Evolutionary conservation across 2,797 vertebrate species (phyloP), one percentile per base, ranked within the genome.

Genomic region (Periophthalmus magnuspinnatus): DNA sequence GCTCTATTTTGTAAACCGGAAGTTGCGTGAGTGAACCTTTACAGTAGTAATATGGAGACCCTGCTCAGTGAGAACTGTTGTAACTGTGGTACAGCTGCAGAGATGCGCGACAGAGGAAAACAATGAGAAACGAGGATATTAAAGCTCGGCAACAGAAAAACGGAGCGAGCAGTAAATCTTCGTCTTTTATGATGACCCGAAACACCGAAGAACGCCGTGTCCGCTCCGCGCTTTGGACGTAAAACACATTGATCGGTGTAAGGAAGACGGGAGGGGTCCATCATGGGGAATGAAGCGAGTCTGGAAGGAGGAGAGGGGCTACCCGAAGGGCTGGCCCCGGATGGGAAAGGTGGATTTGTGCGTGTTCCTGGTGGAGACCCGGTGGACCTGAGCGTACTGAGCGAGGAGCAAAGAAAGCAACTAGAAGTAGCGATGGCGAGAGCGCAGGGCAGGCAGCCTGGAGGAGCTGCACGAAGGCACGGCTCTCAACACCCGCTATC

Each of bases 281-380:
- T 91, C 94, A 99, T 98, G 97, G 97, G 97, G 89, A 98, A 98
- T 91, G 97, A 98, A 87, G 95, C 95, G 81, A 98, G 97, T 92
- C 86, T 96, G 86, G 96, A 97, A 90, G 97, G 95, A 78, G 95
- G 92, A 74, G 95, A 94, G 68, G 93, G 86, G 90, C 90, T 93
- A 73, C 92, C 93, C 50, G 91, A 92, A 84, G 94, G 93, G 78
- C 93, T 92, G 85, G 95, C 90, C 83, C 92, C 94, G 47, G 94
- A 95, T 80, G 94, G 93, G 68, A 78, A 93, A 72, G 93, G 93
- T 62, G 93, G 93, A 77, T 93, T 94, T 65, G 83, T 91, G 76
- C 93, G 91, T 87, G 89, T 95, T 74, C 92, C 95, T 56, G 94
- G 91, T n/a, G 95, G 94, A 78, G 87, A 91, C 89, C 94, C 95